Evolutionary conservation across 2,113 vertebrate species (phyloP), one percentile per base, ranked within the genome.

Genomic region (Cyphomyrus discorhynchus): DNA sequence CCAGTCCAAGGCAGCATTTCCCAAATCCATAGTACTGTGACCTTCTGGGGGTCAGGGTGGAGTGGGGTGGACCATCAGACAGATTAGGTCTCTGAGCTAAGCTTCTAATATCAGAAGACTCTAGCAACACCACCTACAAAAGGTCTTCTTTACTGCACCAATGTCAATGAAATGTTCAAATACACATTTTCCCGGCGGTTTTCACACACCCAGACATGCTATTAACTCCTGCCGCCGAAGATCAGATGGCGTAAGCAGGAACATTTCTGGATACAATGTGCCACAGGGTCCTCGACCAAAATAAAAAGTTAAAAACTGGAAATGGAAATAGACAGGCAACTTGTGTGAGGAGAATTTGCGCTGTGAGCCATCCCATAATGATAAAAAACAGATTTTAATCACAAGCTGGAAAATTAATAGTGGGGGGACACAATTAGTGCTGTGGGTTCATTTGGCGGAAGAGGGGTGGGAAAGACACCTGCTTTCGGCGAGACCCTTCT

Each of bases 381-480:
- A 47, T 49, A n/a, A 31, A 84, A 49, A 86, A 31, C n/a, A 31
- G 83, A 86, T n/a, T 50, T 86, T 50, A 86, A 86, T n/a, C n/a
- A 31, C 83, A 27, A 50, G 24, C 24, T 86, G 47, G 42, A 49
- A 70, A 86, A 86, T 50, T 50, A 86, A 27, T 15, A 86, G 45
- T 13, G 11, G 62, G 45, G 45, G 47, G n/a, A 2, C 24, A 31
- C 82, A 89, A 91, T 86, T 47, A 10, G 85, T 77, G 62, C 31
- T 6, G 42, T 42, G 49, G 90, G 74, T 89, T 92, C 13, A 89
- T 91, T 93, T 92, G 66, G 80, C 49, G 82, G 70, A 90, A n/a
- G 39, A 4, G 56, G n/a, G 87, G 80, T 85, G 31, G 86, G 90
- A 87, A 84, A 74, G 42, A 66, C 31, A 77, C 8, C 84, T 56